Percentiles rank a stretch among this genome's conserved stretches.
Evolutionary conservation across 2,797 vertebrate genomes (phyloP).

Genomic region (Enteromius paludinosus): DNA sequence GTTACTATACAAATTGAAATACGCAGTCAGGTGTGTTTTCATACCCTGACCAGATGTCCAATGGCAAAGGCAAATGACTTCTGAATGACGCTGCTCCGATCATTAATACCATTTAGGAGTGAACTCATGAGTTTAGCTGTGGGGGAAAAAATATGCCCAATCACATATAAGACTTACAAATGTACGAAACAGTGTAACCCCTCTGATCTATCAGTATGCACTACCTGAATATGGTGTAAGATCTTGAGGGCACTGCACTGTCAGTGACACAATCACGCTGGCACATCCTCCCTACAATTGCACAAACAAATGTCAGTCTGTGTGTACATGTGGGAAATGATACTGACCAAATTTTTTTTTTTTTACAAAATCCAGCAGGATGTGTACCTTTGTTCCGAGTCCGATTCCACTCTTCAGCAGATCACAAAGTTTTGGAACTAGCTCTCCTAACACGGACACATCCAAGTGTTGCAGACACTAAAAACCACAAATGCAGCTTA

Average conservation of each 20-base stretch:
- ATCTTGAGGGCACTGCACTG: slow-evolving; percentile 96
- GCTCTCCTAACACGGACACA: slow-evolving; percentile 88
- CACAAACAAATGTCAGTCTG: slow-evolving; percentile 7
- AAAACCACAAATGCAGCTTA: slow-evolving; percentile 18
- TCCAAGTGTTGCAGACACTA: slow-evolving; percentile 98
- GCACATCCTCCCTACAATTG: slow-evolving; percentile 91
- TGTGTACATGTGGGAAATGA: background rate
- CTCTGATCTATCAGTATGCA: background rate
- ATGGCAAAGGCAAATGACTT: slow-evolving; percentile 94
- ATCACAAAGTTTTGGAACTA: slow-evolving; percentile 93
- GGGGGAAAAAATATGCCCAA: slow-evolving; percentile 19
- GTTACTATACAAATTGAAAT: background rate
- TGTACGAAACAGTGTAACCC: background rate
- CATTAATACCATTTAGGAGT: slow-evolving; percentile 89
- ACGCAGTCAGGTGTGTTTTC: slow-evolving; percentile 50
- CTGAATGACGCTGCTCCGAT: slow-evolving; percentile 91
- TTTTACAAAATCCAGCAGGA: background rate
- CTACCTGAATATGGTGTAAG: slow-evolving; percentile 92
- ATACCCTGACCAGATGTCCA: slow-evolving; percentile 94
- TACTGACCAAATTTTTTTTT: background rate
- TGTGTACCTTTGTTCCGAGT: slow-evolving; percentile 92
- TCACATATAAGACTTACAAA: background rate
- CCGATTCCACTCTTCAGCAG: slow-evolving; percentile 94
- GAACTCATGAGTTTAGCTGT: slow-evolving; percentile 96
- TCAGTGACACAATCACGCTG: slow-evolving; percentile 93